phyloP scores from a whole-genome alignment of 1,140 invertebrate genomes.

The Neuroterus valhalla region DNA sequence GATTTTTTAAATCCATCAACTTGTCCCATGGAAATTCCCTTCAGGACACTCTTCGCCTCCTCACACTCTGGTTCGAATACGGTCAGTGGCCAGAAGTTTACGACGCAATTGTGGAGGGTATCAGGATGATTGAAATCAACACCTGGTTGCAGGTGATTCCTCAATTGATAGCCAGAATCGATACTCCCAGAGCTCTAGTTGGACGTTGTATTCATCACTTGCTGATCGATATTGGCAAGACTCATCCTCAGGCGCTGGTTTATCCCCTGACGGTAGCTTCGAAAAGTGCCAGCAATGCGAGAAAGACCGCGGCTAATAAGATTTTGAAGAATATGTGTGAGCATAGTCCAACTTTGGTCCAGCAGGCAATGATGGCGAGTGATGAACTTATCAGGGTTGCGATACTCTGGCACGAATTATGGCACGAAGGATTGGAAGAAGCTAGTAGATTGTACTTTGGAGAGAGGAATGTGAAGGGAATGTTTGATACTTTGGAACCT shows the following conservation, averaged over 20 bases:
- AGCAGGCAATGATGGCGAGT: slow-evolving; percentile 95
- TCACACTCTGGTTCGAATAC: slow-evolving; percentile 97
- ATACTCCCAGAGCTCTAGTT: slow-evolving; percentile 91
- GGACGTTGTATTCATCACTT: slow-evolving; percentile 94
- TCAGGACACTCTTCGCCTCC: slow-evolving; percentile 96
- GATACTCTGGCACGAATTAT: slow-evolving; percentile 99
- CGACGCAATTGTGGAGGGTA: slow-evolving; percentile 93
- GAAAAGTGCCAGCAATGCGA: slow-evolving; percentile 90
- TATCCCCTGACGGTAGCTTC: slow-evolving; percentile 98
- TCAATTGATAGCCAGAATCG: slow-evolving; percentile 98
- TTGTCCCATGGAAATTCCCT: slow-evolving; percentile 94
- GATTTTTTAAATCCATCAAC: slow-evolving; percentile 96
- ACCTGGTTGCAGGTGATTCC: slow-evolving; percentile 99
- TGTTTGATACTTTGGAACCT: slow-evolving; percentile 97
- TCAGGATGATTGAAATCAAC: slow-evolving; percentile 95
- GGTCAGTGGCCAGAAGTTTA: slow-evolving; percentile 95
- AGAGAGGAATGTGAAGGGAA: slow-evolving; percentile 94
- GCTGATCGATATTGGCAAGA: slow-evolving; percentile 95
- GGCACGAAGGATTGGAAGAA: slow-evolving; percentile 99
- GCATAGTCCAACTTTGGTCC: slow-evolving; percentile 92
- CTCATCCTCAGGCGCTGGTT: slow-evolving; percentile 91
- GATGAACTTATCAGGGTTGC: slow-evolving; percentile 98
- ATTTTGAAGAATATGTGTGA: slow-evolving; percentile 97
- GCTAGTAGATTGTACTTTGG: slow-evolving; percentile 97
- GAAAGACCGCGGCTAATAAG: slow-evolving; percentile 94